Evolutionary conservation across 2,888 invertebrate genomes (phyloP).

Genomic region (Pseudanteris insignis): DNA sequence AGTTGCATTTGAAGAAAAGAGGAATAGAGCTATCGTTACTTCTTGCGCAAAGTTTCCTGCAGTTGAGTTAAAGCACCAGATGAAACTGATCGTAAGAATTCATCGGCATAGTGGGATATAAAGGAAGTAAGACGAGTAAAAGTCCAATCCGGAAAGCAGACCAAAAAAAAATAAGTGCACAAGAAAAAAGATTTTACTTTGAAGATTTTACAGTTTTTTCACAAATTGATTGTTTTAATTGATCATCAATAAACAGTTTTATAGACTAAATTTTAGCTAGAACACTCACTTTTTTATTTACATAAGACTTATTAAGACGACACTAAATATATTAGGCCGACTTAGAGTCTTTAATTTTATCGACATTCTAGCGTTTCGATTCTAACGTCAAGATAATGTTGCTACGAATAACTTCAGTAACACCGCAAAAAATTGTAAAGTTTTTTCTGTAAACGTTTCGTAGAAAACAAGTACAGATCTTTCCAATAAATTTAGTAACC

Average conservation of each 20-base stretch:
- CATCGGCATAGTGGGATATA: constrained; percentile 39
- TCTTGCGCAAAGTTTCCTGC: constrained; percentile 54
- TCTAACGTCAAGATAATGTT: too few species aligned
- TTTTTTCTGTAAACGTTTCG: too few species aligned
- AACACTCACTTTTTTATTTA: constrained; percentile 41
- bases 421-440: too few species aligned
- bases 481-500: too few species aligned
- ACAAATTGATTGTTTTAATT: constrained; percentile 65
- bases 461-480: too few species aligned
- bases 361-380: too few species aligned
- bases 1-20: constrained; percentile 44
- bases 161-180: constrained; percentile 42
- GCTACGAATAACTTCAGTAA: too few species aligned
- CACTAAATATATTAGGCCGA: too few species aligned
- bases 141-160: constrained; percentile 33
- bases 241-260: too few species aligned
- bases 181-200: constrained; percentile 40
- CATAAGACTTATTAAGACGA: too few species aligned
- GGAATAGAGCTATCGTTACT: constrained; percentile 46
- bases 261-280: too few species aligned
- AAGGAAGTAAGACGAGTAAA: constrained; percentile 32
- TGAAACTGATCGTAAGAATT: constrained; percentile 60
- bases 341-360: too few species aligned
- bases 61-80: constrained; percentile 54
- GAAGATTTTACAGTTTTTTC: constrained; percentile 55